These are phyloP conservation scores for Rallus limicola DNA, from an alignment of 2,113 vertebrate genomes.

Conservation along the genomic window DNA sequence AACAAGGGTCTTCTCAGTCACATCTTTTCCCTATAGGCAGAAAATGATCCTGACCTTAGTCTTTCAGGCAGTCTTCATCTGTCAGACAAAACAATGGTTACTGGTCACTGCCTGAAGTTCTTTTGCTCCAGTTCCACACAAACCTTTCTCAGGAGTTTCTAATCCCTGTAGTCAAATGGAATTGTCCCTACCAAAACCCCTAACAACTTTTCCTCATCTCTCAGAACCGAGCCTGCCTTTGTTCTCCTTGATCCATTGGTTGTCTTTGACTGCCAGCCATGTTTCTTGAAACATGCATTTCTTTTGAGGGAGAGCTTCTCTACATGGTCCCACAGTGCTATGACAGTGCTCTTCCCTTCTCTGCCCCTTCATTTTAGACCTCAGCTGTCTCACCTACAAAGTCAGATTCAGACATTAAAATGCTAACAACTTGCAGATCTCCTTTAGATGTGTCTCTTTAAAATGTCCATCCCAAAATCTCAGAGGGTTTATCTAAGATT, in stretches of 20 bases:
- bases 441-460: background rate
- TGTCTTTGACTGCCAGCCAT: background rate
- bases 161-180: background rate
- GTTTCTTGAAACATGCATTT: background rate
- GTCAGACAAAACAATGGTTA: background rate
- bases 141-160: background rate
- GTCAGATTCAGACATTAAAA: background rate
- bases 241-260: accelerated
- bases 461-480: background rate
- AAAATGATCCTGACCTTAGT: background rate
- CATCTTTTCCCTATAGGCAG: background rate
- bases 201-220: background rate
- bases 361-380: background rate
- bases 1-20: background rate
- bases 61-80: background rate
- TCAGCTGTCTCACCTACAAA: background rate
- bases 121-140: background rate
- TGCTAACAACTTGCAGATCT: background rate
- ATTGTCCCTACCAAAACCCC: background rate
- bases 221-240: background rate
- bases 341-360: background rate
- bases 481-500: background rate
- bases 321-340: background rate
- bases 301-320: background rate
- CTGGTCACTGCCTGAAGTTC: background rate